These are phyloP conservation scores for Datnioides undecimradiatus DNA, from an alignment of 2,113 vertebrate genomes.

Conservation along the genomic window DNA sequence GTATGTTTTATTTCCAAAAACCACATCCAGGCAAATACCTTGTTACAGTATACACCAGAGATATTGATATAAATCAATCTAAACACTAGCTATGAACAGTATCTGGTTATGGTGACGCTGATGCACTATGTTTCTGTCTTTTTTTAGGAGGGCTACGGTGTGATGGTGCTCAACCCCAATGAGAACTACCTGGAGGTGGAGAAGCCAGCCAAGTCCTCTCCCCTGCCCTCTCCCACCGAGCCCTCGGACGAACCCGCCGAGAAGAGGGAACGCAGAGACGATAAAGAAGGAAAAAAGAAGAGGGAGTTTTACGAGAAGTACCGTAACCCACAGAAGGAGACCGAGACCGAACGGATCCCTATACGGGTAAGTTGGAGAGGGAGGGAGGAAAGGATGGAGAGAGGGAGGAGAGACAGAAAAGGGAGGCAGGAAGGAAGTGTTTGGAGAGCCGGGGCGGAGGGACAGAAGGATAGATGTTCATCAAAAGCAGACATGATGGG, in stretches of 20 bases:
- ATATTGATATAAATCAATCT: neutral
- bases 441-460: constrained; percentile 37
- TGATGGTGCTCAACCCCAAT: constrained; percentile 98
- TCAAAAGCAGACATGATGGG: constrained; percentile 59
- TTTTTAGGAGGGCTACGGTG: constrained; percentile 93
- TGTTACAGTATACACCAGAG: neutral
- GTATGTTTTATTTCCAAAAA: no score
- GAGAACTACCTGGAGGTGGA: constrained; percentile 98
- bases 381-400: constrained; percentile 33
- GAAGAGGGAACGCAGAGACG: constrained; percentile 94
- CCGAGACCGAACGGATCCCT: constrained; percentile 90
- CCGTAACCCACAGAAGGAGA: constrained; percentile 96
- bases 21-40: neutral
- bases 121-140: constrained; percentile 45
- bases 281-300: constrained; percentile 92
- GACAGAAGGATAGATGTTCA: constrained; percentile 65
- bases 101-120: neutral
- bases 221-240: constrained; percentile 86
- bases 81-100: neutral
- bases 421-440: constrained; percentile 29
- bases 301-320: constrained; percentile 97
- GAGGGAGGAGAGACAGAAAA: constrained; percentile 44
- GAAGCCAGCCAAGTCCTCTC: constrained; percentile 83
- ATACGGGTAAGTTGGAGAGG: constrained; percentile 90
- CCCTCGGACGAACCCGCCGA: constrained; percentile 93